These are phyloP conservation scores for Tanaodytes sp. DNA, from an alignment of 2,888 invertebrate species.

Conservation along the genomic window DNA sequence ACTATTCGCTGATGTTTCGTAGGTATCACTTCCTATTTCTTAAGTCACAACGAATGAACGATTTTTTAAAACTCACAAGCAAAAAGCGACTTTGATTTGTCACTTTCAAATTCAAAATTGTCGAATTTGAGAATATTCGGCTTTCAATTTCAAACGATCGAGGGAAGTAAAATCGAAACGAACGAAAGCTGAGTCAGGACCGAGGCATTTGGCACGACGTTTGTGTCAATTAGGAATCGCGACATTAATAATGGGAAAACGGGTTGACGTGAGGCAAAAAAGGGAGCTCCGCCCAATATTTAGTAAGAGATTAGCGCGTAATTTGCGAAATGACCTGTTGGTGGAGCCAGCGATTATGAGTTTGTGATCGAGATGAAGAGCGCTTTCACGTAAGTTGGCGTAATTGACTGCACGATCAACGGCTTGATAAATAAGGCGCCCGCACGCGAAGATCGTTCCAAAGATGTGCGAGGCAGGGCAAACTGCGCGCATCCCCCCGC, in stretches of 20 bases:
- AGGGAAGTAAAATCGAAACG: too few species aligned
- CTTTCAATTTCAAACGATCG: too few species aligned
- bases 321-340: constrained; percentile 52
- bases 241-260: constrained; percentile 49
- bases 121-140: too few species aligned
- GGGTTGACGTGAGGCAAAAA: constrained; percentile 25
- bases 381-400: constrained; percentile 45
- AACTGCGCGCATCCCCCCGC: constrained; percentile 38
- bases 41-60: too few species aligned
- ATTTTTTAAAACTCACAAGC: too few species aligned
- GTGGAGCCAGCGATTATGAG: constrained; percentile 23
- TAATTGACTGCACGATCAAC: constrained; percentile 51
- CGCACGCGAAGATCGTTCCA: constrained; percentile 53
- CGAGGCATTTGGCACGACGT: constrained; percentile 26
- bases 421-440: constrained; percentile 49
- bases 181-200: too few species aligned
- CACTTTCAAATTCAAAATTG: too few species aligned
- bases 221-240: constrained; percentile 38
- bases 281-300: constrained; percentile 35
- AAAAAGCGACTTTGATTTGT: too few species aligned
- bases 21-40: too few species aligned
- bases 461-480: constrained; percentile 44
- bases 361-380: constrained; percentile 39
- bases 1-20: too few species aligned
- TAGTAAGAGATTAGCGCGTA: constrained; percentile 48